Percentiles rank a stretch among this genome's conserved stretches.
These are phyloP conservation scores for Penaeus indicus DNA, from an alignment of 1,140 invertebrate species.

Conservation along the genomic window DNA sequence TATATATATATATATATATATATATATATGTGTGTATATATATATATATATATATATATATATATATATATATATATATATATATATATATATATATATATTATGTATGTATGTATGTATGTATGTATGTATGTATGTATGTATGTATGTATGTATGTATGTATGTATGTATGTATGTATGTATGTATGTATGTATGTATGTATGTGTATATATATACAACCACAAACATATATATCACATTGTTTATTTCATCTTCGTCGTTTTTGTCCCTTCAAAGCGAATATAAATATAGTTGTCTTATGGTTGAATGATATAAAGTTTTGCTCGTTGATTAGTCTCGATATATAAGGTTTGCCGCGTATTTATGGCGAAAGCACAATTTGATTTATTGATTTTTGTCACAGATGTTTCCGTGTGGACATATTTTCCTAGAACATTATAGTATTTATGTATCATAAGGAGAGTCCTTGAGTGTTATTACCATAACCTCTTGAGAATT, in stretches of 20 bases:
- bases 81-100: too few relatives aligned
- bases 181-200: neutral
- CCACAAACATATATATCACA: neutral
- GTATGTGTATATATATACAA: neutral
- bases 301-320: neutral
- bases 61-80: too few relatives aligned
- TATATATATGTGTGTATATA: neutral
- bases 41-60: neutral
- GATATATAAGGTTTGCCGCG: too few relatives aligned
- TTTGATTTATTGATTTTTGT: too few relatives aligned
- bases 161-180: neutral
- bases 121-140: neutral
- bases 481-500: too few relatives aligned
- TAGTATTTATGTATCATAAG: too few relatives aligned
- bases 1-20: constrained; percentile 19
- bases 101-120: neutral
- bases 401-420: too few relatives aligned
- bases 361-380: too few relatives aligned
- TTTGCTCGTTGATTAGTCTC: too few relatives aligned
- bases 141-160: neutral
- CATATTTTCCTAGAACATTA: too few relatives aligned
- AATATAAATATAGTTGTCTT: constrained; percentile 15
- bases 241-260: neutral
- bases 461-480: too few relatives aligned
- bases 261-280: too few relatives aligned